phyloP scores from a whole-genome alignment of 2,113 vertebrate species.

The Tupaia tana region DNA sequence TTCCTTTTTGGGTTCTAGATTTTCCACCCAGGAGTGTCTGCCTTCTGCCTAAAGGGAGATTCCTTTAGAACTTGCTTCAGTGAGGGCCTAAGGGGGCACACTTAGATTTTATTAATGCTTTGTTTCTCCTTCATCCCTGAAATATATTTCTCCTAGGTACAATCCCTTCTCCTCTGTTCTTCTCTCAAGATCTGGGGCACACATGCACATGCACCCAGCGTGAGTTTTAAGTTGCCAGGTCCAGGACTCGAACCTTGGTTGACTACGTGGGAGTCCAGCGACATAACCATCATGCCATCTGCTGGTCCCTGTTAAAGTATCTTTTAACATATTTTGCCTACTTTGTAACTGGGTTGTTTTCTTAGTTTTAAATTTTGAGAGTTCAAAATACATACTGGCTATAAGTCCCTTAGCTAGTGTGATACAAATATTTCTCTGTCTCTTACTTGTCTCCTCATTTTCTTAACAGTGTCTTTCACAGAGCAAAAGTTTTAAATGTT shows the following conservation, averaged over 20 bases:
- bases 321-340: neutral
- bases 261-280: no score
- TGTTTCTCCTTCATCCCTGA: neutral
- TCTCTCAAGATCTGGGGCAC: no score
- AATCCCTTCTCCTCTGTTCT: no score
- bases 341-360: neutral
- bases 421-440: neutral
- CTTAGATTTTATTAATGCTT: neutral
- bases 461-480: slow-evolving; percentile 21
- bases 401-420: neutral
- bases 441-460: neutral
- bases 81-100: neutral
- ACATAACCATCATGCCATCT: neutral
- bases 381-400: neutral
- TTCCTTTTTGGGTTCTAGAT: neutral
- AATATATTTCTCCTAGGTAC: neutral
- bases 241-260: no score
- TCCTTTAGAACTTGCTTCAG: neutral
- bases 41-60: neutral
- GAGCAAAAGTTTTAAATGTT: slow-evolving; percentile 3
- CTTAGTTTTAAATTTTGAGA: neutral
- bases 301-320: neutral
- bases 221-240: neutral
- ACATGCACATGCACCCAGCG: no score
- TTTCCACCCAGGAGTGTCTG: neutral